Base-by-base conservation (phyloP, 2,888 invertebrate species). In the Clunio marinus region DNA sequence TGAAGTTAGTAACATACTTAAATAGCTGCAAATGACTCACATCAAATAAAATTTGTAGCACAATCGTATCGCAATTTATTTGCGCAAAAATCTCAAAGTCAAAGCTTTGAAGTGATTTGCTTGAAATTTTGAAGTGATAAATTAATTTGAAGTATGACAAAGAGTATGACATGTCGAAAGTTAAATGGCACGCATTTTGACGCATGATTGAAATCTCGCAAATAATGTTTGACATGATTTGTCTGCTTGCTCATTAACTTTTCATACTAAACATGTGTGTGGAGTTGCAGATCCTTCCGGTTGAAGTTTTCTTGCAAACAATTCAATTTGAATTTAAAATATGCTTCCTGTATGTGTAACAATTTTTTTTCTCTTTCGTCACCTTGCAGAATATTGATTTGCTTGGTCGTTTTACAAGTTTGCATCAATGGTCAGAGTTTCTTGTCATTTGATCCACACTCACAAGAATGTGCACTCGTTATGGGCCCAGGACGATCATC, bases 401-500 rank as follows among this genome's bases (percentile, higher is more conserved):
- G 15, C 10, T 35, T 67, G 2, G 55, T 55, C n/a, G 7, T 57
- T 3, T 17, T 17, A 25, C 27, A 41, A n/a, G 55, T 57, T 13
- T 15, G 58, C n/a, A 27, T 27, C 7, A 20, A 15, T 32, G 66
- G 28, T 20, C 66, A 68, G 25, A 25, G 22, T 17, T 45, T 17
- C 13, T 67, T 32, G 22, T 57, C 69, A 45, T 63, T 70, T 13
- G 69, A 70, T 27, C 28, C 75, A 35, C 73, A 75, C 70, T 80
- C 81, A 70, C 79, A 81, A 27, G 91, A 92, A 74, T 93, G 93
- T 78, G 93, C 93, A 5, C 81, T 93, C 55, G 81, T 91, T 73
- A 80, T 93, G 71, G 89, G 91, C 10, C 88, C 88, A 0, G 90
- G 89, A 69, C 84, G 89, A 73, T 88, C 89, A 71, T 91, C 88